Evolutionary conservation across 1,140 invertebrate genomes (phyloP), one percentile per base, ranked within the genome.

Genomic region (Calycopis cecrops): DNA sequence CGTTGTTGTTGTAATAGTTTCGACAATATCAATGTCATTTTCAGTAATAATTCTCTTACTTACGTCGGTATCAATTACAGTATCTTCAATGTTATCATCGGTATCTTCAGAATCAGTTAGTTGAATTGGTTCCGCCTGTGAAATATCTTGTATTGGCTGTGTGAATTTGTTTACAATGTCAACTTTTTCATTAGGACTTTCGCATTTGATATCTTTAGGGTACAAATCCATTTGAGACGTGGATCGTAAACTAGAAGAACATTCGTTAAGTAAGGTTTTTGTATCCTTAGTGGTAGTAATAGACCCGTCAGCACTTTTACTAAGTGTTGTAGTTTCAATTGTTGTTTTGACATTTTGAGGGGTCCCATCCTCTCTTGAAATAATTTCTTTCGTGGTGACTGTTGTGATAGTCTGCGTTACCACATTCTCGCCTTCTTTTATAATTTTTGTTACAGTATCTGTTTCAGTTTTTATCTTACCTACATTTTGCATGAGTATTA

Each of bases 301-400:
- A 17, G 85, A 86, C 17, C 87, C 87, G 71, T 88, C 87, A 21
- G 82, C 73, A 52, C 85, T 76, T 70, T 86, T 88, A 60, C 87
- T 88, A 0, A 88, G 63, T 35, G 87, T 88, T 10, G 87, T 88
- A 35, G 87, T 88, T 75, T 88, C 87, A 62, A 88, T 88, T 6
- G 87, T 88, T n/a, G 87, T 88, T 70, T 88, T 88, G n/a, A 88
- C 71, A 59, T 86, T 87, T 77, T 88, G 87, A 17, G 87, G 87
- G 48, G 87, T 88, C 4, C 85, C 87, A 65, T 88, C 87, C 72
- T 88, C 87, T 65, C 79, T 79, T 16, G 87, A 88, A 53, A 88
- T 77, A 17, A 88, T 74, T 76, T 88, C 87, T 66, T 85, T 88
- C n/a, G 86, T 88, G 4, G 84, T 88, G 0, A 88, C 86, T 44